phyloP scores from a whole-genome alignment of 2,797 vertebrate species.

The Hydrocynus forskahlii region DNA sequence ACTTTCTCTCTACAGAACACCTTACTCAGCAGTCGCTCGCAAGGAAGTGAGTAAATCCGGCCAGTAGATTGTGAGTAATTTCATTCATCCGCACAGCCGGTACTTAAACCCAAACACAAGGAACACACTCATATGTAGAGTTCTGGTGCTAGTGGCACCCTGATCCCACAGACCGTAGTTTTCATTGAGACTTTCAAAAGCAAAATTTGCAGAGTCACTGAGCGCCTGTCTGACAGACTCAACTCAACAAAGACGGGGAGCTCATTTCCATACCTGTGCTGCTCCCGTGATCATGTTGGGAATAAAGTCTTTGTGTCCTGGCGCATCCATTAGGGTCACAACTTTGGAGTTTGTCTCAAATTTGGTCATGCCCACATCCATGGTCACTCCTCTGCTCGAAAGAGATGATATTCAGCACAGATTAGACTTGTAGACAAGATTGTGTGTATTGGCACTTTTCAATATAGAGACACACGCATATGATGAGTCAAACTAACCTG shows the following conservation, averaged over 20 bases:
- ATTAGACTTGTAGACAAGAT: background rate
- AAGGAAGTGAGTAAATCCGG: slow-evolving; percentile 58
- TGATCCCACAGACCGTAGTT: slow-evolving; percentile 22
- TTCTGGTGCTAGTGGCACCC: slow-evolving; percentile 37
- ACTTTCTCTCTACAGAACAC: slow-evolving; percentile 47
- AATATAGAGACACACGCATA: slow-evolving; percentile 11
- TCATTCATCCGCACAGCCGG: slow-evolving; percentile 50
- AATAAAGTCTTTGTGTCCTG: slow-evolving; percentile 98
- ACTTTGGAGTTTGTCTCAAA: slow-evolving; percentile 95
- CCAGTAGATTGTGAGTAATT: slow-evolving; percentile 56
- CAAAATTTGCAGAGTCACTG: slow-evolving; percentile 33
- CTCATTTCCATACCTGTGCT: slow-evolving; percentile 85
- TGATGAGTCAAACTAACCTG: slow-evolving; percentile 76
- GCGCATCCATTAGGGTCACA: slow-evolving; percentile 97
- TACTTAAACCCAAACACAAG: slow-evolving; percentile 52
- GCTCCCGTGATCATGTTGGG: slow-evolving; percentile 99
- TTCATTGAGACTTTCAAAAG: slow-evolving; percentile 52
- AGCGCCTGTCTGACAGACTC: background rate
- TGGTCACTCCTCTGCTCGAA: slow-evolving; percentile 90
- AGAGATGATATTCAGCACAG: slow-evolving; percentile 11
- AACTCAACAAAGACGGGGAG: no score
- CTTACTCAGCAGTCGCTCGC: slow-evolving; percentile 51
- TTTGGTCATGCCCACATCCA: slow-evolving; percentile 99
- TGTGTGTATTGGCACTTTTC: no score
- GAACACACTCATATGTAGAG: slow-evolving; percentile 52